Evolutionary conservation across 2,113 vertebrate genomes (phyloP).

Genomic region (Myodes glareolus): DNA sequence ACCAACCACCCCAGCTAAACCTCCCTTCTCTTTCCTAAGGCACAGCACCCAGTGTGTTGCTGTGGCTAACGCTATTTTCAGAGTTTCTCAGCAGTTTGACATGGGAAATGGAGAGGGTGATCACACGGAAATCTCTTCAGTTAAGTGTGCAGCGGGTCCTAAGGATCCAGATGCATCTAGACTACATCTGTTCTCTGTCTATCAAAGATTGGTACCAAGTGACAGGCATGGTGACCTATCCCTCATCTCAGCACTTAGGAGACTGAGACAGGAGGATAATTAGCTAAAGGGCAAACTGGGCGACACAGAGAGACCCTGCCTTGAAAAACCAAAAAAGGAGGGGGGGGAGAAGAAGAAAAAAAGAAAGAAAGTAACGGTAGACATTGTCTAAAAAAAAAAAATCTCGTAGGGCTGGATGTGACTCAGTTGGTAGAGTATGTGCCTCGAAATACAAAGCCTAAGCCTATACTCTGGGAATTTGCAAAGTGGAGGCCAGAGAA

Average conservation of each 20-base stretch:
- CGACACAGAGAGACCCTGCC: not conserved
- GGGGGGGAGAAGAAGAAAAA: too few species aligned
- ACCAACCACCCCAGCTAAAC: too few species aligned
- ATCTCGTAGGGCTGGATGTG: not conserved
- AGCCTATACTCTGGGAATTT: not conserved
- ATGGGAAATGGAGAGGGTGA: slow-evolving; percentile 44
- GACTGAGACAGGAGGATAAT: not conserved
- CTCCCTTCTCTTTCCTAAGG: slow-evolving; percentile 51
- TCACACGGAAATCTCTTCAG: slow-evolving; percentile 53
- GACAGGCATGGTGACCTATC: not conserved
- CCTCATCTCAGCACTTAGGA: not conserved
- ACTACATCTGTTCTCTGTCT: not conserved
- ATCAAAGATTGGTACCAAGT: not conserved
- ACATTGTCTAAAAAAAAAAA: not conserved
- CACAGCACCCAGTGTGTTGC: slow-evolving; percentile 42
- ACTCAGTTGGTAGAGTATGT: not conserved
- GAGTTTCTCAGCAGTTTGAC: slow-evolving; percentile 69
- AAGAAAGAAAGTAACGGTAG: not conserved
- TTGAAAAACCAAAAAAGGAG: not conserved
- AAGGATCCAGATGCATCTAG: not conserved
- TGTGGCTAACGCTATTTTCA: slow-evolving; percentile 61
- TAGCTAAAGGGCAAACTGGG: not conserved
- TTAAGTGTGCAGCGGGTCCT: slow-evolving; percentile 44
- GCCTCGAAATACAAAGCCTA: not conserved
- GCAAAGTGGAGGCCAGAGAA: not conserved